Evolutionary conservation across 2,797 vertebrate genomes (phyloP).

Genomic region (Eurystomus glaucurus): DNA sequence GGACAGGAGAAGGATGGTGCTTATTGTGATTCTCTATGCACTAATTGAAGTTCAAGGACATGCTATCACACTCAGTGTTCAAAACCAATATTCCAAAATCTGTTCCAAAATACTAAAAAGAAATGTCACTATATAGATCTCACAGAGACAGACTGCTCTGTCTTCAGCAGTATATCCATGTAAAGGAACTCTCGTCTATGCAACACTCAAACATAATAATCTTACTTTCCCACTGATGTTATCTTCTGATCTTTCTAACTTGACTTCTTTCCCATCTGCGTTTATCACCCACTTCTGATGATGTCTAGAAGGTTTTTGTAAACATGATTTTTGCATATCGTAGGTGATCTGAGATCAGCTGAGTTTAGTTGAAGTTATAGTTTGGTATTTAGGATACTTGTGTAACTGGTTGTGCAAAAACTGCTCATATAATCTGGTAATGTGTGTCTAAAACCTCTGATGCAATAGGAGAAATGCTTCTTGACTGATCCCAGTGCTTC

Average conservation of each 20-base stretch:
- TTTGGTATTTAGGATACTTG: conserved; percentile 20
- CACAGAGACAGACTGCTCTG: not conserved
- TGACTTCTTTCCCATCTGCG: not conserved
- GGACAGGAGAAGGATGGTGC: not conserved
- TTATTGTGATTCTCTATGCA: not conserved
- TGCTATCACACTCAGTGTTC: not conserved
- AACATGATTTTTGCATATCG: not conserved
- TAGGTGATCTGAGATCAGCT: not conserved
- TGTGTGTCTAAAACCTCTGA: not conserved
- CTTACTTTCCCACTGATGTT: not conserved
- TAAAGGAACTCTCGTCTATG: not conserved
- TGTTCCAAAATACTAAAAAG: not conserved
- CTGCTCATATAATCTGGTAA: not conserved
- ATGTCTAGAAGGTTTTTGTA: not conserved
- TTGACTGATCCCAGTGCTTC: not conserved
- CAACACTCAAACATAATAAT: not conserved
- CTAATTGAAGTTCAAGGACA: not conserved
- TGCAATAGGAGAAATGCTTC: not conserved
- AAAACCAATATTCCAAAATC: not conserved
- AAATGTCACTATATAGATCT: not conserved
- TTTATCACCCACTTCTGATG: not conserved
- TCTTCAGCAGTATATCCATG: not conserved
- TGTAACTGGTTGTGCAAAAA: conserved; percentile 32
- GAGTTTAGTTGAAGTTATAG: not conserved
- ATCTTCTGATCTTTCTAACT: conserved; percentile 1